A percentile compares a stretch with the other conserved stretches of the same genome.
phyloP scores from a whole-genome alignment of 2,888 invertebrate genomes.

The Siphlonurus alternatus region DNA sequence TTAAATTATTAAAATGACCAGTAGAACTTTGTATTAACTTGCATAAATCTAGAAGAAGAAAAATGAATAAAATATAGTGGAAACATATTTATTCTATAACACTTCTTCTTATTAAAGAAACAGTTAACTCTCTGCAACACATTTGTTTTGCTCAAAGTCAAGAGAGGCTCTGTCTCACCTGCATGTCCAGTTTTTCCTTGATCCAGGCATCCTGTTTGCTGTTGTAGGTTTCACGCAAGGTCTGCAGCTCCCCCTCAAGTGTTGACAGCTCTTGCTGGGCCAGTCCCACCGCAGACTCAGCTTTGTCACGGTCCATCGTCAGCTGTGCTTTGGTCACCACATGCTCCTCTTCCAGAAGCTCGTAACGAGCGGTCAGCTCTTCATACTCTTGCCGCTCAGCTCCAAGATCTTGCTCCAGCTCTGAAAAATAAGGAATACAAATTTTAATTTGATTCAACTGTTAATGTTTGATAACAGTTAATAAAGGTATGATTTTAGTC shows the following conservation, averaged over 20 bases:
- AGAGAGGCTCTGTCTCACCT: constrained; percentile 33
- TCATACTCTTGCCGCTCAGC: constrained; percentile 57
- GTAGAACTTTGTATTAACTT: not conserved
- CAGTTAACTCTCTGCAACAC: too few relatives aligned
- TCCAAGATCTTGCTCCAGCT: constrained; percentile 46
- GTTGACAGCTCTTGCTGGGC: constrained; percentile 43
- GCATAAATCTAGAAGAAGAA: not conserved
- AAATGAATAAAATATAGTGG: constrained; percentile 2
- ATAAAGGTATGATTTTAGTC: too few relatives aligned
- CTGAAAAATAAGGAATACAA: constrained; percentile 27
- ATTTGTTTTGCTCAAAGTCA: not conserved
- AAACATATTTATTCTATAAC: too few relatives aligned
- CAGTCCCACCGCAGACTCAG: constrained; percentile 41
- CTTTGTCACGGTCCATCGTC: constrained; percentile 63
- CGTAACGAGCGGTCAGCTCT: constrained; percentile 65
- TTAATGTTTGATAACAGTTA: too few relatives aligned
- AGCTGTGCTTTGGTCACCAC: constrained; percentile 66
- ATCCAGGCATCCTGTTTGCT: constrained; percentile 49
- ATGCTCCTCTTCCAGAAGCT: constrained; percentile 68
- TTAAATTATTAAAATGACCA: constrained; percentile 11
- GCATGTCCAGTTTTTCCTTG: constrained; percentile 50
- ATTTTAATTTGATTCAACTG: too few relatives aligned
- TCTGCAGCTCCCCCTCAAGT: constrained; percentile 44
- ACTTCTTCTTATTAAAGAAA: too few relatives aligned
- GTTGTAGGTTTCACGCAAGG: constrained; percentile 43